Evolutionary conservation across 2,888 invertebrate species (phyloP).

Genomic region (Oscheius sp.): DNA sequence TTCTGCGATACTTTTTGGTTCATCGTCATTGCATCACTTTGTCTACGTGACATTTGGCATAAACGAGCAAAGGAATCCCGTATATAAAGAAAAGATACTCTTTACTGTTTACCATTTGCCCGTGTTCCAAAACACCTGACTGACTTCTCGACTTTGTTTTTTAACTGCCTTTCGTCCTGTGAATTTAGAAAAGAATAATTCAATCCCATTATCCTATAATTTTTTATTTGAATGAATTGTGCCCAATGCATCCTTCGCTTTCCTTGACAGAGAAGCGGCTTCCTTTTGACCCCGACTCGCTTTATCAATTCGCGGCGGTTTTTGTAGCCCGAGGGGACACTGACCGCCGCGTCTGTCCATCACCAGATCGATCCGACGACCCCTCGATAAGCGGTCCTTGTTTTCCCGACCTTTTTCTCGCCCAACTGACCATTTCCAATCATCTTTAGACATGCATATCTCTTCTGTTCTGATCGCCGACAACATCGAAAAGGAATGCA

Average conservation of each 20-base stretch:
- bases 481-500: constrained; percentile 87
- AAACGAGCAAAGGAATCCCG: not conserved
- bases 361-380: constrained; percentile 6
- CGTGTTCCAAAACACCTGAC: not conserved
- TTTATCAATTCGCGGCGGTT: not conserved
- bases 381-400: constrained; percentile 4
- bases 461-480: constrained; percentile 88
- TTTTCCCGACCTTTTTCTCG: not conserved
- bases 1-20: not conserved
- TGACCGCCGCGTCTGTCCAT: not conserved
- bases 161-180: not conserved
- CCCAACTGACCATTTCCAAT: not conserved
- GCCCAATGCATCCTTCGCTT: not conserved
- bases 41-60: constrained; percentile 24
- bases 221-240: too few species aligned
- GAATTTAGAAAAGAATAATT: too few species aligned
- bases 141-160: not conserved
- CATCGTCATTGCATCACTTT: constrained; percentile 13
- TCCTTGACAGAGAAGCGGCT: not conserved
- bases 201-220: too few species aligned
- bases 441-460: constrained; percentile 40
- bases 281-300: not conserved
- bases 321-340: not conserved
- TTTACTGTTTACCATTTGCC: not conserved
- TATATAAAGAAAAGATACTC: not conserved